A percentile compares a stretch with the other conserved stretches of the same genome.
Conservation (phyloP, 2,113 vertebrate genomes). For the Meleagris gallopavo region DNA sequence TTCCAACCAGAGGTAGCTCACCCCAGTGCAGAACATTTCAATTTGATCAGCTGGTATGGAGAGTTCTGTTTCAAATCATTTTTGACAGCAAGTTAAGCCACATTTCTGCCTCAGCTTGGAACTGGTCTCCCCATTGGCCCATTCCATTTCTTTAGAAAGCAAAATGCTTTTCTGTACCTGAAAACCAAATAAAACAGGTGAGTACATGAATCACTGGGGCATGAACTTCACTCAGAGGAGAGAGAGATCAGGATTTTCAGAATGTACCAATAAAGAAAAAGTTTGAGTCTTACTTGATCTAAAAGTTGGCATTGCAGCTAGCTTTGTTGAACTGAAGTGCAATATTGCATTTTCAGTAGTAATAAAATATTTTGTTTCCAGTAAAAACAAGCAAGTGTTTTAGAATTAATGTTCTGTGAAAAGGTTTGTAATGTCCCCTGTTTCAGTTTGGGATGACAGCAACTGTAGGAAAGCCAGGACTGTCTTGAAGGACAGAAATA, state of each 20-base stretch:
- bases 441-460: neutral
- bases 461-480: neutral
- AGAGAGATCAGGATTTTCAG: neutral
- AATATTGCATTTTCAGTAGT: neutral
- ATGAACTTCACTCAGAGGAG: neutral
- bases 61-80: constrained; percentile 37
- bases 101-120: constrained; percentile 21
- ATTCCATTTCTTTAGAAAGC: neutral
- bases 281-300: neutral
- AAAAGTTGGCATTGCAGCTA: neutral
- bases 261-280: neutral
- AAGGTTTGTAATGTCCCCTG: neutral
- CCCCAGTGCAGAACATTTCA: neutral
- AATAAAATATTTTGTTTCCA: neutral
- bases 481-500: neutral
- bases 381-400: neutral
- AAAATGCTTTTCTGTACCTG: neutral
- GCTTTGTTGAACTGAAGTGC: neutral
- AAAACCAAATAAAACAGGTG: neutral
- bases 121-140: neutral
- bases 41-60: constrained; percentile 19
- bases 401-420: neutral
- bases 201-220: neutral
- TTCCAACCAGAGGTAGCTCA: constrained; percentile 2
- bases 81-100: constrained; percentile 36